These are phyloP conservation scores for Argopecten irradians DNA, from an alignment of 1,140 invertebrate genomes.

Conservation along the genomic window DNA sequence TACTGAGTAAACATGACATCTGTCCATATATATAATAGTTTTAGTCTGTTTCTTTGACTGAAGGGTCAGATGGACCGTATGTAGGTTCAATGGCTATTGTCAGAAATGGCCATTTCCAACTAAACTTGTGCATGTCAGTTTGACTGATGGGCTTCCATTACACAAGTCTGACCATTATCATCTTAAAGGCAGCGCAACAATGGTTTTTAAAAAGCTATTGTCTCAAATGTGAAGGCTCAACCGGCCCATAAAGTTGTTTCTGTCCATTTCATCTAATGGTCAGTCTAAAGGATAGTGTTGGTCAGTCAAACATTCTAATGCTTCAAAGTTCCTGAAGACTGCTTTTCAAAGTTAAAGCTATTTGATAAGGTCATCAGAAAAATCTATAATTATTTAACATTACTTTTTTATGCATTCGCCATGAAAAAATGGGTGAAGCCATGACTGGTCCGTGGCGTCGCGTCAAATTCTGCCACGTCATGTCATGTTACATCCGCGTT, in stretches of 20 bases:
- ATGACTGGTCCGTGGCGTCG: too few relatives aligned
- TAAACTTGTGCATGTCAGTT: not conserved
- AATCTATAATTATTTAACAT: too few relatives aligned
- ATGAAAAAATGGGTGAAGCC: too few relatives aligned
- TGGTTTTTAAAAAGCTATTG: conserved; percentile 14
- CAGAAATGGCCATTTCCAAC: not conserved
- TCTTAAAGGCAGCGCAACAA: not conserved
- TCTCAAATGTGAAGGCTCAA: not conserved
- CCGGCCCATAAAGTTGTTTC: not conserved
- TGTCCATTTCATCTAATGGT: not conserved
- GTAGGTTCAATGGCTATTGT: not conserved
- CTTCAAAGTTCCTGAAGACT: too few relatives aligned
- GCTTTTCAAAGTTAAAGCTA: too few relatives aligned
- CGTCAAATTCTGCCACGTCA: too few relatives aligned
- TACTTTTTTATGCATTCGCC: too few relatives aligned
- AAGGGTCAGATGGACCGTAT: conserved; percentile 9
- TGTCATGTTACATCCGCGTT: too few relatives aligned
- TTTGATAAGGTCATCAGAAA: too few relatives aligned
- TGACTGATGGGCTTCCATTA: not conserved
- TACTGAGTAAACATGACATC: not conserved
- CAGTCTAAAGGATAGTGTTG: not conserved
- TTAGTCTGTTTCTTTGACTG: not conserved
- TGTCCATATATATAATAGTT: not conserved
- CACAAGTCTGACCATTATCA: not conserved
- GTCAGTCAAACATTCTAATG: not conserved